phyloP scores from a whole-genome alignment of 2,113 vertebrate genomes.

The Gasterosteus nipponicus region DNA sequence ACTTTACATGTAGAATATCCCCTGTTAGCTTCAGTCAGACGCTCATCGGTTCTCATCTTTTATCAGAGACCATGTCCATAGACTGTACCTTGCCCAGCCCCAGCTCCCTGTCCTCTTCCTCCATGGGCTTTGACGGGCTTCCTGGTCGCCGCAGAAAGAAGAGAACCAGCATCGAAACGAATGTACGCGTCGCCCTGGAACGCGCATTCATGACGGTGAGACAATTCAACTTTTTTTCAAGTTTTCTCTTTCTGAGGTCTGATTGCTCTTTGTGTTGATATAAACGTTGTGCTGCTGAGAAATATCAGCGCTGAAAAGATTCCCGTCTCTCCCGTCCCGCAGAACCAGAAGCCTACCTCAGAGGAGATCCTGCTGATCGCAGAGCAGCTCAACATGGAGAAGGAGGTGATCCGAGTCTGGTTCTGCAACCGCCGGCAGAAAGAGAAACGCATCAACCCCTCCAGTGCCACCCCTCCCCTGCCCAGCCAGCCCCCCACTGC shows the following conservation, averaged over 20 bases:
- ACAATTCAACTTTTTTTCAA: neutral
- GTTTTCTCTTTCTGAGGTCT: neutral
- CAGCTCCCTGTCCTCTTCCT: conserved; percentile 87
- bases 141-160: conserved; percentile 92
- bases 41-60: conserved; percentile 11
- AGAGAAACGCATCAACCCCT: conserved; percentile 92
- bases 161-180: conserved; percentile 96
- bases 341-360: conserved; percentile 97
- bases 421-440: conserved; percentile 95
- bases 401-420: conserved; percentile 94
- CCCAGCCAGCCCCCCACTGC: conserved; percentile 82
- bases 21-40: neutral
- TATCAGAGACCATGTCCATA: conserved; percentile 91
- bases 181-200: conserved; percentile 93
- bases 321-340: neutral
- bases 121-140: conserved; percentile 88
- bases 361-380: conserved; percentile 92
- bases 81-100: conserved; percentile 92
- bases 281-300: neutral
- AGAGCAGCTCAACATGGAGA: conserved; percentile 93
- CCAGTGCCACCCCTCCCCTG: conserved; percentile 86
- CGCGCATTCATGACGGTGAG: conserved; percentile 90
- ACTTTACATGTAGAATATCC: neutral
- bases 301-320: neutral
- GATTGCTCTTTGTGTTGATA: neutral